Conservation (phyloP, 2,113 vertebrate species). For the Antechinus flavipes region DNA sequence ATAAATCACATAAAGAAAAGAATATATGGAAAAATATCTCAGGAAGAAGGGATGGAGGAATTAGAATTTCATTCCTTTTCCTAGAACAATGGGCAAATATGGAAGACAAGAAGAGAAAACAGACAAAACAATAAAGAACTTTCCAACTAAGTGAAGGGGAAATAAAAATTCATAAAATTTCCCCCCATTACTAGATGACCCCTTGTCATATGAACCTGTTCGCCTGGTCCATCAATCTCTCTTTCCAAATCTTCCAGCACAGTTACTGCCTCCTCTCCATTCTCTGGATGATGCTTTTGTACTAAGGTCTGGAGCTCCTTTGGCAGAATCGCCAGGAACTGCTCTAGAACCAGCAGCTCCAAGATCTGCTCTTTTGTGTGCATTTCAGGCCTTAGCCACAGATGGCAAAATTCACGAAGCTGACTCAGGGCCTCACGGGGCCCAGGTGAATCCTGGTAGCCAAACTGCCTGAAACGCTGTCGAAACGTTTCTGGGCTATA, state of each 20-base stretch:
- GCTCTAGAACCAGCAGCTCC: constrained; percentile 75
- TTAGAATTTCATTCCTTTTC: background rate
- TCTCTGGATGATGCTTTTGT: constrained; percentile 8
- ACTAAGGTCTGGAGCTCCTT: constrained; percentile 68
- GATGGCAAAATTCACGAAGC: constrained; percentile 63
- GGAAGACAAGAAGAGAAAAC: background rate
- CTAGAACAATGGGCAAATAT: background rate
- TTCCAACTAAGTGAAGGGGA: background rate
- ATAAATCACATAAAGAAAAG: constrained; percentile 36
- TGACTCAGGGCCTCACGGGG: constrained; percentile 60
- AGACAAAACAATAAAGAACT: background rate
- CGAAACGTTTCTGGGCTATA: constrained; percentile 53
- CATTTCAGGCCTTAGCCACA: constrained; percentile 69
- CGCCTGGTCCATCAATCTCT: background rate
- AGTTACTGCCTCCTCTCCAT: constrained; percentile 59
- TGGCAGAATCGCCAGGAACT: constrained; percentile 74
- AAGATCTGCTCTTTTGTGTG: constrained; percentile 70
- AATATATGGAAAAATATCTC: background rate
- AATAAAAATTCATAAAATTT: background rate
- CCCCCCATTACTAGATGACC: rapidly evolving
- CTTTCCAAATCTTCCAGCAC: constrained; percentile 61
- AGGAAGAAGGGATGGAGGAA: background rate
- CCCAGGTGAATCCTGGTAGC: constrained; percentile 64
- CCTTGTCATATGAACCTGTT: constrained; percentile 47
- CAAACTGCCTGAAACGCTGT: constrained; percentile 64